Evolutionary conservation across 2,888 invertebrate genomes (phyloP), one percentile per base, ranked within the genome.

Genomic region (Serrognathus titanus): DNA sequence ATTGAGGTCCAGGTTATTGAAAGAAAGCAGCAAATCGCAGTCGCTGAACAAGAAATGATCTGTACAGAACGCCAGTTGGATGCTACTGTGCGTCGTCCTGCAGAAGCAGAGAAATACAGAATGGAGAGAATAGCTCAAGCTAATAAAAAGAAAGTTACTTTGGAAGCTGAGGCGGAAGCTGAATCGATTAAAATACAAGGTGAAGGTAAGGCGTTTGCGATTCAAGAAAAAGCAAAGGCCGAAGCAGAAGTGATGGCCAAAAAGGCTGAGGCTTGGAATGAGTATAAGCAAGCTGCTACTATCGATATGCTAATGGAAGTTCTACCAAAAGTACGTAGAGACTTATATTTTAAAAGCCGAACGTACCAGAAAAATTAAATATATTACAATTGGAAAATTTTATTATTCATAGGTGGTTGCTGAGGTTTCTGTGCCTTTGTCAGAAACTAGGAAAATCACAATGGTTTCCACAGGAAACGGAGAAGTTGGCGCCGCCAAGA

Each of bases 171-270:
- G 72, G 95, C 94, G 0, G 92, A 94, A 71, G 89, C 94, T 0
- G 93, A 95, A 78, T 87, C 93, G 12, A 85, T 88, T 36, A 82
- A 83, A 71, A 87, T 92, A 56, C 86, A 90, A 59, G 91, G 90
- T 43, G 90, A 89, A 81, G 91, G 88, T 63, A 93, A 86, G 76
- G 94, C 95, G 1, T 93, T 84, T 75, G 92, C 94, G 31, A 90
- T 95, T 71, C 87, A 90, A 67, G 93, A 92, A 1, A 93, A 92
- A 77, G 95, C 94, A 1, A 89, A 85, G 63, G 95, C 95, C 7
- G 95, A 96, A 71, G 93, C 94, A 0, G 93, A 92, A 75, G 94
- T 94, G 79, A 93, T 95, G 92, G 83, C 89, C 1, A 92, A 92
- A 79, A 96, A 95, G 72, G 95, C 94, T 0, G 94, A 94, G 66